phyloP scores from a whole-genome alignment of 2,888 invertebrate species.

The Catocala nupta region DNA sequence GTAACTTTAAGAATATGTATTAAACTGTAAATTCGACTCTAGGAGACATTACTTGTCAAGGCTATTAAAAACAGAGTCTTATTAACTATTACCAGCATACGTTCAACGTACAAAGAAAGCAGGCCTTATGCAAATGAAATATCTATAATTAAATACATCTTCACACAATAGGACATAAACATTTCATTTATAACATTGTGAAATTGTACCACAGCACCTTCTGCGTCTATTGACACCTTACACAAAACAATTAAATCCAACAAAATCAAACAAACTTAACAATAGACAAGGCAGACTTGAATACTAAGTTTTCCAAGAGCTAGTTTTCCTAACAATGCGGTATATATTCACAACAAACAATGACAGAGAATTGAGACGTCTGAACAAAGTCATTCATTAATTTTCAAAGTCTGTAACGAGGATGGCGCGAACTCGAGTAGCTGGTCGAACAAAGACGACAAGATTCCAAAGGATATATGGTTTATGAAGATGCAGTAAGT shows the following conservation, averaged over 20 bases:
- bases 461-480: slow-evolving; percentile 33
- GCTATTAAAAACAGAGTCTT: too few relatives aligned
- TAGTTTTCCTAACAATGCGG: slow-evolving; percentile 53
- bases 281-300: slow-evolving; percentile 47
- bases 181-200: background rate
- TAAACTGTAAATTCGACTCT: too few relatives aligned
- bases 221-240: slow-evolving; percentile 6
- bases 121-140: too few relatives aligned
- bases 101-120: too few relatives aligned
- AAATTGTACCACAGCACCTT: background rate
- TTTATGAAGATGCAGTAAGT: slow-evolving; percentile 36
- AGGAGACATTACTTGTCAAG: too few relatives aligned
- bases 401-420: slow-evolving; percentile 75
- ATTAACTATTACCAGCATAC: too few relatives aligned
- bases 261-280: slow-evolving; percentile 46
- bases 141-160: too few relatives aligned
- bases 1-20: too few relatives aligned
- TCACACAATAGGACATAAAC: background rate
- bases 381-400: slow-evolving; percentile 78
- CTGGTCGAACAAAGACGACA: slow-evolving; percentile 47
- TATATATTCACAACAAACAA: slow-evolving; percentile 64
- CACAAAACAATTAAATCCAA: slow-evolving; percentile 42
- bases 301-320: slow-evolving; percentile 52
- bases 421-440: slow-evolving; percentile 66
- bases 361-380: slow-evolving; percentile 68